Base-by-base conservation (phyloP, 2,797 vertebrate species). In the Centroberyx gerrardi region DNA sequence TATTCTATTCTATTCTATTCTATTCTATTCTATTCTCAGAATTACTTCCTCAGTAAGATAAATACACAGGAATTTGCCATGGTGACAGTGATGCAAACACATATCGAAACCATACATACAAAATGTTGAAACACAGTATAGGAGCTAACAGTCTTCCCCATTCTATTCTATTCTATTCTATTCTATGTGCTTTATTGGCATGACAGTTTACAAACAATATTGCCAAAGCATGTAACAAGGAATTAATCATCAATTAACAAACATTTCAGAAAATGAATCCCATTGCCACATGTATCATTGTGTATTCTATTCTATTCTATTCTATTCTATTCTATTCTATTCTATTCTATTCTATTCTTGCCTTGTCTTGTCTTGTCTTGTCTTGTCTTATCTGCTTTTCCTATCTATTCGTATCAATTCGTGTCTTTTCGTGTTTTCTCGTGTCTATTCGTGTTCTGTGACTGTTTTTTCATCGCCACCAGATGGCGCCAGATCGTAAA, bases 401-500 rank as follows among this genome's bases (percentile, higher is more conserved):
- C 22, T 42, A 22, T 60, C 4, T 48, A 4, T 48, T 10, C 15
- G 1, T 28, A 22, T 22, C 1, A 6, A 48, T 48, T 48, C 46
- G 22, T 22, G 22, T 22, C 22, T 22, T 22, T 22, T 22, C 22
- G 22, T 22, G 22, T 22, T 22, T 22, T 22, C 22, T 22, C 22
- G 22, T 42, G 15, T 60, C 4, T 48, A 4, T 48, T 10, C 15
- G 7, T 29, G 22, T 53, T 53, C 5, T 53, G 2, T 53, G 18
- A 27, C 7, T 54, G 3, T 9, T 4, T 3, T 4, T 2, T 18
- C 48, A 0, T 0, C 1, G 0, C 70, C 90, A 70, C 75, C 2
- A 84, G 87, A 22, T 5, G 84, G 74, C 74, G 78, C 27, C 40
- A 77, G 0, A 58, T 14, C 15, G 17, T 8, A 38, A 4, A 1